Evolutionary conservation across 2,797 vertebrate genomes (phyloP), one percentile per base, ranked within the genome.

Genomic region (Cichlasoma orientale): DNA sequence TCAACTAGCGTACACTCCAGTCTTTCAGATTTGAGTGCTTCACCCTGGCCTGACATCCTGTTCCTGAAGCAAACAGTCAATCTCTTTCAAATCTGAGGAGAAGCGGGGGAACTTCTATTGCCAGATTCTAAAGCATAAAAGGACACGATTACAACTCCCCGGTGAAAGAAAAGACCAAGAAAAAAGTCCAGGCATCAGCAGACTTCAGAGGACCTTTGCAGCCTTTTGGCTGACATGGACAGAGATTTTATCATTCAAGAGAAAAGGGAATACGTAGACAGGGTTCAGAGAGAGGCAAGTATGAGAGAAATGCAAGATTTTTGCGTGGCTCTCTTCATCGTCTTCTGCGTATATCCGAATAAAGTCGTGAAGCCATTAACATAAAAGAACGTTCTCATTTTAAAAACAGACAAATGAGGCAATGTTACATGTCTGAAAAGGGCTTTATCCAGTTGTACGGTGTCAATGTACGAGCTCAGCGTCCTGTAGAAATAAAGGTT

Each of bases 61-160:
- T 76, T 71, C 58, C 57, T 33, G 19, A 21, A 56, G 27, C 72
- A 75, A 78, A 78, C 23, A 38, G 59, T 66, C 18, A 36, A 68
- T 74, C 44, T 58, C 56, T 55, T 66, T 63, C 54, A 54, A 75
- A 68, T 81, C 33, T 25, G 31, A 54, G 38, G 38, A 61, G 29
- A 56, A 52, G 38, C 9, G 18, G 55, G 53, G 73, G 7, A 68
- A 75, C 19, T 21, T 41, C 23, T 25, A 57, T 36, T 19, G 38
- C 19, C 18, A 79, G 29, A 57, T 47, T 41, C 19, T 21, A 16
- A 18, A 7, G 41, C 38, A 13, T 27, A 19, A 21, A 74, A 36
- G 19, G 41, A 72, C 4, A 3, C 10, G 41, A 68, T 50, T 68
- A 68, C 9, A 2, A 66, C 41, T 47, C 41, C 61, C 61, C 5